phyloP scores from a whole-genome alignment of 1,140 invertebrate genomes.

The Trichonephila clavipes region DNA sequence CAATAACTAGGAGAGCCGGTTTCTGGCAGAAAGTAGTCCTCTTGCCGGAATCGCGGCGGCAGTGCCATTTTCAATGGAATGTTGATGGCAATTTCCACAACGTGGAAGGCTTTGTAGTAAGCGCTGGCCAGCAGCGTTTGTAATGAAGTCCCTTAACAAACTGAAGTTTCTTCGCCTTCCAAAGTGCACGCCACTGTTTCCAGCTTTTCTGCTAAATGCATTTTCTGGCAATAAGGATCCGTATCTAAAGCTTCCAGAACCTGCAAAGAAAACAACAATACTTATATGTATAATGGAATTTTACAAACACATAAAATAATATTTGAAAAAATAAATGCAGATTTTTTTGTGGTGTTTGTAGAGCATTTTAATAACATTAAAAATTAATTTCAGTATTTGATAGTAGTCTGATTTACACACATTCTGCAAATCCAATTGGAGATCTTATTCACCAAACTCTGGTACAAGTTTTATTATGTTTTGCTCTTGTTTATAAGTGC shows the following conservation, averaged over 20 bases:
- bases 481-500: too few relatives aligned
- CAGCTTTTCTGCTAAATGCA: conserved; percentile 92
- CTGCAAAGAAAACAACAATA: conserved; percentile 79
- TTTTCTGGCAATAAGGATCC: conserved; percentile 90
- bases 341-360: too few relatives aligned
- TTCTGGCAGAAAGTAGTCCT: background rate
- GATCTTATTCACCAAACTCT: too few relatives aligned
- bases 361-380: too few relatives aligned
- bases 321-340: background rate
- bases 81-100: conserved; percentile 37
- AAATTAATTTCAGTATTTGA: too few relatives aligned
- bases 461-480: too few relatives aligned
- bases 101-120: conserved; percentile 38
- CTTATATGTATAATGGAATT: too few relatives aligned
- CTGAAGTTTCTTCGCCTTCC: conserved; percentile 82
- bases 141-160: conserved; percentile 77
- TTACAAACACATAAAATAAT: background rate
- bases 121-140: conserved; percentile 69
- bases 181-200: conserved; percentile 94
- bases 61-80: conserved; percentile 26
- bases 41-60: background rate
- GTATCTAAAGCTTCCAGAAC: conserved; percentile 88
- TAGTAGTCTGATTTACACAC: too few relatives aligned
- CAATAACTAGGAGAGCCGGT: conserved; percentile 2
- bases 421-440: too few relatives aligned